Conservation (phyloP, 2,888 invertebrate species). For the Campoplex capitator region DNA sequence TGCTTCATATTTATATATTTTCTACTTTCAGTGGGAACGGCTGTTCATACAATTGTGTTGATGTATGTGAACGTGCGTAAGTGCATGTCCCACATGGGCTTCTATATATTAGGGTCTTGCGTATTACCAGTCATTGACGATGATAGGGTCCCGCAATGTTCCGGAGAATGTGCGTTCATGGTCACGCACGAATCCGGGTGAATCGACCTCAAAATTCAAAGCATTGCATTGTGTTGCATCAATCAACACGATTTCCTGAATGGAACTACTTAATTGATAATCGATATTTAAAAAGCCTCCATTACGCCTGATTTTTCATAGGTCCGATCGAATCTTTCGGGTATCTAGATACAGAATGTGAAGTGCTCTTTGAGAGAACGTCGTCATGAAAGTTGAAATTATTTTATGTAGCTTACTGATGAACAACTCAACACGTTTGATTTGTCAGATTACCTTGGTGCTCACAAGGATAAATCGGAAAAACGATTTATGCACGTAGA, state of each 20-base stretch:
- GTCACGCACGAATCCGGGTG: slow-evolving; percentile 76
- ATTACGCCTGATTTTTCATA: neutral
- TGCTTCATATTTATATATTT: neutral
- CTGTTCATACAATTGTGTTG: neutral
- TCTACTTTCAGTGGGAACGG: neutral
- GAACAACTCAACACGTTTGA: neutral
- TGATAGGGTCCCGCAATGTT: slow-evolving; percentile 78
- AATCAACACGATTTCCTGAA: neutral
- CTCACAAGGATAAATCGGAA: neutral
- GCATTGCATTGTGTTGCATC: slow-evolving; percentile 27
- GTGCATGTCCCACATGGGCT: neutral
- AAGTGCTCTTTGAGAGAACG: neutral
- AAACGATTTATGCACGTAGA: neutral
- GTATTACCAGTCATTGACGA: slow-evolving; percentile 83
- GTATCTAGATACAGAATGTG: neutral
- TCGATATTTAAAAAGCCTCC: neutral
- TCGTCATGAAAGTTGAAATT: neutral
- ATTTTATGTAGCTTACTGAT: neutral
- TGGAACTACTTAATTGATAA: neutral
- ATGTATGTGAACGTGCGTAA: neutral
- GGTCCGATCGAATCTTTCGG: neutral
- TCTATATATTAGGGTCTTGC: slow-evolving; percentile 71
- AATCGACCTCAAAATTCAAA: slow-evolving; percentile 41
- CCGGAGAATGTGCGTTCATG: slow-evolving; percentile 79
- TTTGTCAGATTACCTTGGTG: neutral